Percentiles rank a stretch among this genome's conserved stretches.
Evolutionary conservation across 2,113 vertebrate species (phyloP).

Genomic region (Bubo blakistoni): DNA sequence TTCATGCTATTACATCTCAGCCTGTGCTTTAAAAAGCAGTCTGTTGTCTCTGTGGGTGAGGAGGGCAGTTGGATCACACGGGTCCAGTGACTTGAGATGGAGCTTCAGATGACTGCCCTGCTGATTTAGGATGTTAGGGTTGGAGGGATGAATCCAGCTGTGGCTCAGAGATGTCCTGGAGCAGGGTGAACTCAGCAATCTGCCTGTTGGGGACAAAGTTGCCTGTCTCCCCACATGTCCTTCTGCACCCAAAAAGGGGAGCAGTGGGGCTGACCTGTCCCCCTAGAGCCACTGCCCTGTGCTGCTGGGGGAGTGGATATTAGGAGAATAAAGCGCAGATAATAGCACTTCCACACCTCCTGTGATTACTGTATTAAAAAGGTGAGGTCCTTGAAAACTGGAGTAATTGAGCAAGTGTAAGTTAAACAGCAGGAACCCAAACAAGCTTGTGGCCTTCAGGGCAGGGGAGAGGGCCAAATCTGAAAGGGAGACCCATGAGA

Average conservation of each 20-base stretch:
- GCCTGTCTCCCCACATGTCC: rapidly evolving
- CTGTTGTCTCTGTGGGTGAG: neutral
- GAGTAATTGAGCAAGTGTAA: neutral
- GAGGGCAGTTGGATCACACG: neutral
- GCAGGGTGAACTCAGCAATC: neutral
- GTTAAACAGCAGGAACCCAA: neutral
- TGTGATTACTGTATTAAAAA: neutral
- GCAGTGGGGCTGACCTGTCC: neutral
- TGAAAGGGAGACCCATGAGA: neutral
- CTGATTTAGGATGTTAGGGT: neutral
- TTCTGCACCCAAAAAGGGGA: neutral
- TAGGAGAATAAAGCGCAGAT: neutral
- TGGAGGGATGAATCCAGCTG: neutral
- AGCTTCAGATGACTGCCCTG: neutral
- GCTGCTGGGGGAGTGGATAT: neutral
- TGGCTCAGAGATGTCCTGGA: neutral
- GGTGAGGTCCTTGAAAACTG: neutral
- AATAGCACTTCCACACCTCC: neutral
- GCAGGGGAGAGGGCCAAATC: neutral
- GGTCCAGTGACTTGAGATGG: neutral
- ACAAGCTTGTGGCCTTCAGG: neutral
- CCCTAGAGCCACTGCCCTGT: neutral
- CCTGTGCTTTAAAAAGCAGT: neutral
- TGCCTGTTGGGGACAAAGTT: neutral
- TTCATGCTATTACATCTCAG: neutral